Evolutionary conservation across 2,113 vertebrate genomes (phyloP).

Genomic region (Hippocampus abdominalis): DNA sequence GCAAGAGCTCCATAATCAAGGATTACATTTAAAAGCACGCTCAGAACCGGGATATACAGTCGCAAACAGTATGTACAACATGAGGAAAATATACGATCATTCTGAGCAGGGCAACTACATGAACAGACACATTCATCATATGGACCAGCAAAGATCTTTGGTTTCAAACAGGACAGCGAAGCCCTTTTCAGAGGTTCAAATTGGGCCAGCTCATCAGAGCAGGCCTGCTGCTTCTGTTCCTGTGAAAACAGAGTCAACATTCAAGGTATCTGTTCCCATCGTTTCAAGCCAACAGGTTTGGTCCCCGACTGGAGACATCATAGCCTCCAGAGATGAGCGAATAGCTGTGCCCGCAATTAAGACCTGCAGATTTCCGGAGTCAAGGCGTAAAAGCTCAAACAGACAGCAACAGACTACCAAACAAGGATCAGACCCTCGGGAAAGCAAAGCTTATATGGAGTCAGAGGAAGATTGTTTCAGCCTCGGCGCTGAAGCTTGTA

Average conservation of each 20-base stretch:
- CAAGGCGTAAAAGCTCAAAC: slow-evolving; percentile 77
- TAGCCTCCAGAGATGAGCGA: slow-evolving; percentile 92
- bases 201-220: slow-evolving; percentile 65
- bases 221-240: slow-evolving; percentile 67
- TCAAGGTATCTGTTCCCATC: slow-evolving; percentile 69
- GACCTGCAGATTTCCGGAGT: slow-evolving; percentile 85
- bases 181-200: slow-evolving; percentile 79
- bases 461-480: slow-evolving; percentile 96
- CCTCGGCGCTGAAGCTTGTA: slow-evolving; percentile 95
- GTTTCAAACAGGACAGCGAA: slow-evolving; percentile 87
- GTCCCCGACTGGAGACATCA: slow-evolving; percentile 81
- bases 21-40: slow-evolving; percentile 54
- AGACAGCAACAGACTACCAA: slow-evolving; percentile 76
- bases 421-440: slow-evolving; percentile 75
- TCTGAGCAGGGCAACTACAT: slow-evolving; percentile 58
- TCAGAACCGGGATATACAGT: slow-evolving; percentile 47
- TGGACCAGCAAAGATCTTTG: slow-evolving; percentile 61
- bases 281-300: slow-evolving; percentile 68
- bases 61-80: slow-evolving; percentile 31
- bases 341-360: slow-evolving; percentile 90
- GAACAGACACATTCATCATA: slow-evolving; percentile 52
- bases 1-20: slow-evolving; percentile 75
- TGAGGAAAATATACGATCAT: slow-evolving; percentile 40
- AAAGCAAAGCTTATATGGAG: slow-evolving; percentile 82
- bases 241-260: slow-evolving; percentile 70